phyloP scores from a whole-genome alignment of 2,113 vertebrate genomes.

The Erythrocercus mccallii region DNA sequence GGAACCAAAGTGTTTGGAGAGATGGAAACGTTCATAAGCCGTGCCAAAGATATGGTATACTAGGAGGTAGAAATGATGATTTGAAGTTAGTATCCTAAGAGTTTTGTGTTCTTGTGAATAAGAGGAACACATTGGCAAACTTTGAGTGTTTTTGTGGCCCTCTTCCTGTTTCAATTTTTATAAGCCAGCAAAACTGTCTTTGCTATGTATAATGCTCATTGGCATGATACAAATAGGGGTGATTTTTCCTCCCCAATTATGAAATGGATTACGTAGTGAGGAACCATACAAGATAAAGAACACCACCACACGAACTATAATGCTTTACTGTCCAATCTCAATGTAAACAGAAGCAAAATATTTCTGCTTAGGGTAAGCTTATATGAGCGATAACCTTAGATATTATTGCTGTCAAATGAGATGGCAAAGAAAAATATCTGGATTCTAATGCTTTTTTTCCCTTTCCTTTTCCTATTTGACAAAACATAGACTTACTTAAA shows the following conservation, averaged over 20 bases:
- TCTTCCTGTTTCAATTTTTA: slow-evolving; percentile 5
- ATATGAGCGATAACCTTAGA: not conserved
- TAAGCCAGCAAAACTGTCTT: not conserved
- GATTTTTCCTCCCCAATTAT: not conserved
- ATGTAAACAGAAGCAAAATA: not conserved
- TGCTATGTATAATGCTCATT: not conserved
- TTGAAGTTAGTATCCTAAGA: not conserved
- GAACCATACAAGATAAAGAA: not conserved
- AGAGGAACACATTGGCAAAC: not conserved
- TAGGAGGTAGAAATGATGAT: not conserved
- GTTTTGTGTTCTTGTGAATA: not conserved
- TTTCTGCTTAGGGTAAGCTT: not conserved
- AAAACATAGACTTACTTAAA: slow-evolving; percentile 43
- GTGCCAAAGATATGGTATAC: not conserved
- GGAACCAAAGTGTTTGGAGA: not conserved
- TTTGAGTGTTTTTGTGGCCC: not conserved
- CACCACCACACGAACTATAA: not conserved
- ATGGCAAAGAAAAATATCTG: not conserved
- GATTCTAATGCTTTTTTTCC: not conserved
- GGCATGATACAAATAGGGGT: not conserved
- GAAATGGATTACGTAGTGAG: not conserved
- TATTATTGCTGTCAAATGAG: not conserved
- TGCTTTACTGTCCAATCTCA: not conserved
- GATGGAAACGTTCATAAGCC: not conserved
- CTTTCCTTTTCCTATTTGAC: not conserved